Percentiles rank a stretch among this genome's conserved stretches.
Evolutionary conservation across 2,113 vertebrate species (phyloP).

Genomic region (Myotis brandtii): DNA sequence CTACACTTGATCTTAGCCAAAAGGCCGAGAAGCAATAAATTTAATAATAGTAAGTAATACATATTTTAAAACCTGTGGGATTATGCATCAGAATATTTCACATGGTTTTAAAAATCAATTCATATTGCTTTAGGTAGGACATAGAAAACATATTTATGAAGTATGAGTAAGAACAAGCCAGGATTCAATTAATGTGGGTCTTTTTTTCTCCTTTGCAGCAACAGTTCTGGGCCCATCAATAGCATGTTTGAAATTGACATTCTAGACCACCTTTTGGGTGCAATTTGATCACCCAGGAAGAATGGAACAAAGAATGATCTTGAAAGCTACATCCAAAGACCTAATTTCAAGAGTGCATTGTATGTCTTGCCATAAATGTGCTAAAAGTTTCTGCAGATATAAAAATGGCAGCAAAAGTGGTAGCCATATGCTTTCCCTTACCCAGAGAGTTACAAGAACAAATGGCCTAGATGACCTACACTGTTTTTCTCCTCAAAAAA

Average conservation of each 20-base stretch:
- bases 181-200: background rate
- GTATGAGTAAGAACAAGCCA: background rate
- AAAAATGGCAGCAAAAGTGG: background rate
- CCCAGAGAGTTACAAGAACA: background rate
- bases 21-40: too few relatives aligned
- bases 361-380: background rate
- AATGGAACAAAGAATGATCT: slow-evolving; percentile 47
- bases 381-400: background rate
- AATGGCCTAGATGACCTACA: background rate
- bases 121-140: background rate
- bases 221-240: slow-evolving; percentile 57
- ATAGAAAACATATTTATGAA: background rate
- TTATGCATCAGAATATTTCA: background rate
- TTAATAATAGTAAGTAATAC: background rate
- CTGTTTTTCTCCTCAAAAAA: background rate
- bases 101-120: slow-evolving; percentile 16
- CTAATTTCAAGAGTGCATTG: slow-evolving; percentile 37
- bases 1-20: too few relatives aligned
- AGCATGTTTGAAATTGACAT: slow-evolving; percentile 45
- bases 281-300: background rate
- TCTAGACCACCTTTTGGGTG: background rate
- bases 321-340: slow-evolving; percentile 50
- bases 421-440: background rate
- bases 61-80: slow-evolving; percentile 8
- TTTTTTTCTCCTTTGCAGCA: slow-evolving; percentile 45